Conservation (phyloP, 2,888 invertebrate genomes). For the Hesperia comma region DNA sequence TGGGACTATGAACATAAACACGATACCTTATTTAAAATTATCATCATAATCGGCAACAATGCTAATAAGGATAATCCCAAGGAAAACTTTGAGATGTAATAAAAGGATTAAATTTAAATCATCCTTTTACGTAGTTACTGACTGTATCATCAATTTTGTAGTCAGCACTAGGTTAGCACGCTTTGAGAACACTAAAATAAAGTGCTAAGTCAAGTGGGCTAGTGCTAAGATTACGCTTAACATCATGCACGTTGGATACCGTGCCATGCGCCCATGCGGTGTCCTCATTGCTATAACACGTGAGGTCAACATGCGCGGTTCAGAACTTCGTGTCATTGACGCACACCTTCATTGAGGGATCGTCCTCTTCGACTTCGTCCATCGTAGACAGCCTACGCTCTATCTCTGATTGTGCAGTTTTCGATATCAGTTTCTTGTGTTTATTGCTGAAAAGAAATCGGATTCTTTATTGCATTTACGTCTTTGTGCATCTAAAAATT, state of each 20-base stretch:
- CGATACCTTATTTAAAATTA: not conserved
- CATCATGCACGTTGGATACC: constrained; percentile 50
- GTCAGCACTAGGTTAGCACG: not conserved
- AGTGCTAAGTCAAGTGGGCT: constrained; percentile 8
- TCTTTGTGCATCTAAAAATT: constrained; percentile 5
- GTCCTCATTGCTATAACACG: constrained; percentile 46
- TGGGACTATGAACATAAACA: not conserved
- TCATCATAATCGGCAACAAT: not conserved
- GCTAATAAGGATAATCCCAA: not conserved
- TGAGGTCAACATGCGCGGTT: constrained; percentile 50
- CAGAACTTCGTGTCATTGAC: constrained; percentile 79
- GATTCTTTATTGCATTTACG: not conserved
- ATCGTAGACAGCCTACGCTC: constrained; percentile 91
- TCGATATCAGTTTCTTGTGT: constrained; percentile 88
- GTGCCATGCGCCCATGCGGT: constrained; percentile 52
- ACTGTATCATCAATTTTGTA: not conserved
- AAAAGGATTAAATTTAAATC: not conserved
- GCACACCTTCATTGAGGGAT: constrained; percentile 82
- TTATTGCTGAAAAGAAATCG: constrained; percentile 73
- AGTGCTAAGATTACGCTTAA: constrained; percentile 41
- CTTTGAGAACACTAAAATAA: not conserved
- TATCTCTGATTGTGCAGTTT: constrained; percentile 85
- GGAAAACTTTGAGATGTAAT: not conserved
- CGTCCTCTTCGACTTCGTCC: constrained; percentile 94
- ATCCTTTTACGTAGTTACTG: not conserved